Base-by-base conservation (phyloP, 2,888 invertebrate species). In the Unio delphinus region DNA sequence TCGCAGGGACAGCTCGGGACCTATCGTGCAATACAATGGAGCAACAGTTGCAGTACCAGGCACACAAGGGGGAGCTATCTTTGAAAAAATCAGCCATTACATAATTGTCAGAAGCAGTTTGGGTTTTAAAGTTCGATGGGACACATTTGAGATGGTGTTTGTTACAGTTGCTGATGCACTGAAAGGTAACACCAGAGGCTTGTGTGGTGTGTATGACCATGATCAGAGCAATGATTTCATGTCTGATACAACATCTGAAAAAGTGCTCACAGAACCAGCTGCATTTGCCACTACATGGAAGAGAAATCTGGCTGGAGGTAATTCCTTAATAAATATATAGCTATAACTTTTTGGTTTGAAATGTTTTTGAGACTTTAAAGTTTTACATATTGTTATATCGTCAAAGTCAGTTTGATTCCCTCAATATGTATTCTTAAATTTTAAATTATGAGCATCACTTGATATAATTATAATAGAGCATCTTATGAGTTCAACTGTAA, bases 121-220 rank as follows among this genome's bases (percentile, higher is more conserved):
- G 54, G 87, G 87, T 1, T 86, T 94, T 30, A 92, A 92, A 55
- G 82, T 96, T 67, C 93, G 94, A 76, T 97, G 96, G 96, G 95
- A 96, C 86, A 92, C 93, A 11, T 91, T 93, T 55, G 81, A 86
- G 69, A 82, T 83, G 64, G 68, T 87, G 20, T 83, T 82, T 68
- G 67, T 86, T 1, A 80, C 86, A 61, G 80, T 85, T 6, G 73
- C 82, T 2, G 79, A 77, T 20, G 80, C 80, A 34, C 74, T 95
- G 56, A 95, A 95, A 94, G 94, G 95, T 83, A 93, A 93, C 82
- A 94, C 95, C 0, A 93, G 93, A 74, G 97, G 96, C 68, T 91
- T 97, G 0, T 97, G 97, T 86, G 96, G 97, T 0, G 92, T 91
- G 0, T 90, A 95, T 79, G 94, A 96, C 88, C 94, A 94, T 0